A percentile compares a stretch with the other conserved stretches of the same genome.
These are phyloP conservation scores for Phocides pigmalion DNA, from an alignment of 1,140 invertebrate genomes.

Conservation along the genomic window DNA sequence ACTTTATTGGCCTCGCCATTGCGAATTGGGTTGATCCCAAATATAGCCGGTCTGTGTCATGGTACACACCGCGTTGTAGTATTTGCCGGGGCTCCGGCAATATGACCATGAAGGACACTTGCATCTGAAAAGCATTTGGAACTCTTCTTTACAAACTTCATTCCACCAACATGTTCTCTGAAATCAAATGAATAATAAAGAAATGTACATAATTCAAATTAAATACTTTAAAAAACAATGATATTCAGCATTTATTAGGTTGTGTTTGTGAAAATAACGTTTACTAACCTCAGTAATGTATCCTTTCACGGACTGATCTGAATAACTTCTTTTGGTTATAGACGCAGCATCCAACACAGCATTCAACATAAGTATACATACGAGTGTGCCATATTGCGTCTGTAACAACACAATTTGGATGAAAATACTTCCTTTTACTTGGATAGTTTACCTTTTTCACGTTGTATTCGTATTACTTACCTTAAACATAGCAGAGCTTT, in stretches of 20 bases:
- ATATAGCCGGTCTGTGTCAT: conserved; percentile 96
- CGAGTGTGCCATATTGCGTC: conserved; percentile 66
- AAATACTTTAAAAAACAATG: not conserved
- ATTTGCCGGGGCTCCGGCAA: conserved; percentile 93
- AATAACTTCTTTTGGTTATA: conserved; percentile 88
- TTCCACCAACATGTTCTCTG: conserved; percentile 97
- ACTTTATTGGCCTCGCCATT: conserved; percentile 75
- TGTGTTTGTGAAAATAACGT: not conserved
- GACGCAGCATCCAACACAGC: conserved; percentile 56
- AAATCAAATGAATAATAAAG: conserved; percentile 22
- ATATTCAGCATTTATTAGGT: not conserved
- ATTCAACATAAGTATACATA: conserved; percentile 61
- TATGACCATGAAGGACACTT: conserved; percentile 94
- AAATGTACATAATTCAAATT: not conserved
- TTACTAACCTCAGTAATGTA: conserved; percentile 90
- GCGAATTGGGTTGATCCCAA: conserved; percentile 90
- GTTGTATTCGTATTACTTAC: conserved; percentile 40
- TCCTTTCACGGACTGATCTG: conserved; percentile 90
- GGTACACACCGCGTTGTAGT: conserved; percentile 95
- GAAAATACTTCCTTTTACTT: not conserved
- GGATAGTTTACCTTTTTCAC: not conserved
- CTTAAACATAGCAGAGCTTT: conserved; percentile 72
- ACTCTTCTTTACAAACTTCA: conserved; percentile 96
- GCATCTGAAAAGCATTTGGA: conserved; percentile 93
- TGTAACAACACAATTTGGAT: conserved; percentile 46